Conservation (phyloP, 2,113 vertebrate species). For the Platichthys flesus region DNA sequence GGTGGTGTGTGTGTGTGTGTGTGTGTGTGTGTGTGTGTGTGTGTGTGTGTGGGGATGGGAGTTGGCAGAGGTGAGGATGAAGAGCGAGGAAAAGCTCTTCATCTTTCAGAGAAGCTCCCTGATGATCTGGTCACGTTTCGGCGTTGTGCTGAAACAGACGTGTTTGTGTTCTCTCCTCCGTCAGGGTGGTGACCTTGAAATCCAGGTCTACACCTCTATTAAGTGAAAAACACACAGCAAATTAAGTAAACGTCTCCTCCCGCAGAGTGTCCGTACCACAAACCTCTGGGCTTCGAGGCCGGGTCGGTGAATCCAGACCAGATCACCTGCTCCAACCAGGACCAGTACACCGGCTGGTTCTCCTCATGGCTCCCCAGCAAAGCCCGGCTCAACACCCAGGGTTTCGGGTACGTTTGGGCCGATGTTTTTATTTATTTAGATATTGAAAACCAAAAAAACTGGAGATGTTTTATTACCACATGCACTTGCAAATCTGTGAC, state of each 20-base stretch:
- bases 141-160: constrained; percentile 5
- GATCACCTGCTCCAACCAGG: constrained; percentile 94
- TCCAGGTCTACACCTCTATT: not conserved
- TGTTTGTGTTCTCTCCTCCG: constrained; percentile 16
- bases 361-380: constrained; percentile 93
- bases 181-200: constrained; percentile 4
- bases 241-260: not conserved
- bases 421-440: too few relatives aligned
- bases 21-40: not conserved
- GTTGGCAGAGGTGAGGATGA: constrained; percentile 10
- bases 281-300: constrained; percentile 93
- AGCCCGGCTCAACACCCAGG: constrained; percentile 94
- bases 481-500: too few relatives aligned
- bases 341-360: constrained; percentile 97
- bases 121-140: not conserved
- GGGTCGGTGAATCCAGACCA: constrained; percentile 90
- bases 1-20: not conserved
- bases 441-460: too few relatives aligned
- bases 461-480: too few relatives aligned
- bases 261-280: constrained; percentile 96
- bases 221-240: not conserved
- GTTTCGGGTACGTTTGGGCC: constrained; percentile 89
- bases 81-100: not conserved
- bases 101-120: constrained; percentile 20
- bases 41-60: constrained; percentile 23